A percentile compares a stretch with the other conserved stretches of the same genome.
Evolutionary conservation across 2,888 invertebrate genomes (phyloP).

Genomic region (Eubasilissa splendida): DNA sequence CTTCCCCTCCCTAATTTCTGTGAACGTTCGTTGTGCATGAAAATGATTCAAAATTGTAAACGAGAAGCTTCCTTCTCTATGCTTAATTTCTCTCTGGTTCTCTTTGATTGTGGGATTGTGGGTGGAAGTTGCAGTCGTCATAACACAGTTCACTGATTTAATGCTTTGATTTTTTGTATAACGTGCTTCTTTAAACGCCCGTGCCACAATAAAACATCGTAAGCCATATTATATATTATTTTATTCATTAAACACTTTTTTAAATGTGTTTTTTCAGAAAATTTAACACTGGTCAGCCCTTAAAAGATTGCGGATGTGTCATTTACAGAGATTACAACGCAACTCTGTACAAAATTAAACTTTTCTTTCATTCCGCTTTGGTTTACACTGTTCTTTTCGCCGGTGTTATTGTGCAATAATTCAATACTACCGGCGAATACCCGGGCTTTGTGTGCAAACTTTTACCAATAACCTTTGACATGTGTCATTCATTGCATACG

Average conservation of each 20-base stretch:
- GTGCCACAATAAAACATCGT: constrained; percentile 34
- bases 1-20: too few species aligned
- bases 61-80: neutral
- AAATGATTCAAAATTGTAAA: too few species aligned
- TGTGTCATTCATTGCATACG: constrained; percentile 72
- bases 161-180: constrained; percentile 47
- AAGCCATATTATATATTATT: constrained; percentile 21
- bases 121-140: constrained; percentile 51
- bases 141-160: constrained; percentile 46
- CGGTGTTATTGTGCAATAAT: constrained; percentile 3
- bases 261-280: constrained; percentile 18
- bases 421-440: constrained; percentile 9
- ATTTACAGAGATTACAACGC: constrained; percentile 29
- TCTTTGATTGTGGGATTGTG: constrained; percentile 44
- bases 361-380: neutral
- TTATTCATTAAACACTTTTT: neutral
- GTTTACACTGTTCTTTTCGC: neutral
- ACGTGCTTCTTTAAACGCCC: constrained; percentile 29
- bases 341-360: neutral
- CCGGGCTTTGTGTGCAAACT: constrained; percentile 60
- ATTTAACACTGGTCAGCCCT: constrained; percentile 43
- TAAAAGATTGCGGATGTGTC: constrained; percentile 47
- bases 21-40: too few species aligned
- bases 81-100: constrained; percentile 30
- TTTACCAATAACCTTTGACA: constrained; percentile 74